Percentiles rank a stretch among this genome's conserved stretches.
Conservation (phyloP, 2,888 invertebrate genomes). For the Tipula helvola region DNA sequence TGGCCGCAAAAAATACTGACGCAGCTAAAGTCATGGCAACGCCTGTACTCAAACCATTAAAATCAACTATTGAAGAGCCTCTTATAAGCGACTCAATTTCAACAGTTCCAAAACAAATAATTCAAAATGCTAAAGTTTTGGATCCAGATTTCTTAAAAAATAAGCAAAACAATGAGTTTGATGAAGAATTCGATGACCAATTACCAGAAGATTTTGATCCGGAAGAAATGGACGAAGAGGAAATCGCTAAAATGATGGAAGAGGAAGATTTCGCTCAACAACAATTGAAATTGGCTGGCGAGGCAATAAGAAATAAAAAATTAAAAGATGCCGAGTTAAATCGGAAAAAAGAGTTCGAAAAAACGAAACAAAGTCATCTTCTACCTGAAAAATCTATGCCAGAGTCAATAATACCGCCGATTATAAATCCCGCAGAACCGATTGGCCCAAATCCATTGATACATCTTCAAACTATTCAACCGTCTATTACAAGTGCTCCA, state of each 20-base stretch:
- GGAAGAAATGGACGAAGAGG: slow-evolving; percentile 38
- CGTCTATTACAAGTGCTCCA: neutral
- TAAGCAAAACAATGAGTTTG: slow-evolving; percentile 28
- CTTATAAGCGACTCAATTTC: slow-evolving; percentile 30
- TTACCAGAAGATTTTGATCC: slow-evolving; percentile 36
- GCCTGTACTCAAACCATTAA: slow-evolving; percentile 15
- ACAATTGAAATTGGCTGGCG: slow-evolving; percentile 36
- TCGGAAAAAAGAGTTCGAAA: slow-evolving; percentile 38
- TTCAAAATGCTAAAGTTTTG: slow-evolving; percentile 33
- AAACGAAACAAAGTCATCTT: slow-evolving; percentile 16
- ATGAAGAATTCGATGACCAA: slow-evolving; percentile 24
- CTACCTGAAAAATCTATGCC: neutral
- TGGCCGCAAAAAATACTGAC: slow-evolving; percentile 35
- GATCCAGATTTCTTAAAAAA: slow-evolving; percentile 34
- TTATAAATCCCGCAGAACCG: neutral
- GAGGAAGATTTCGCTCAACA: slow-evolving; percentile 47
- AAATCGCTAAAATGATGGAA: slow-evolving; percentile 45
- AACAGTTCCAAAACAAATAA: slow-evolving; percentile 33
- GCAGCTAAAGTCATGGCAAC: slow-evolving; percentile 32
- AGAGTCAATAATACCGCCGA: slow-evolving; percentile 4
- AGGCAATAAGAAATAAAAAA: slow-evolving; percentile 38
- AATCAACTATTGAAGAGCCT: slow-evolving; percentile 8
- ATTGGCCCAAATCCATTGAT: neutral
- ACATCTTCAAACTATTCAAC: slow-evolving; percentile 34
- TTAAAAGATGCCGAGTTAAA: slow-evolving; percentile 42